Evolutionary conservation across 2,113 vertebrate genomes (phyloP).

Genomic region (Rhagologus leucostigma): DNA sequence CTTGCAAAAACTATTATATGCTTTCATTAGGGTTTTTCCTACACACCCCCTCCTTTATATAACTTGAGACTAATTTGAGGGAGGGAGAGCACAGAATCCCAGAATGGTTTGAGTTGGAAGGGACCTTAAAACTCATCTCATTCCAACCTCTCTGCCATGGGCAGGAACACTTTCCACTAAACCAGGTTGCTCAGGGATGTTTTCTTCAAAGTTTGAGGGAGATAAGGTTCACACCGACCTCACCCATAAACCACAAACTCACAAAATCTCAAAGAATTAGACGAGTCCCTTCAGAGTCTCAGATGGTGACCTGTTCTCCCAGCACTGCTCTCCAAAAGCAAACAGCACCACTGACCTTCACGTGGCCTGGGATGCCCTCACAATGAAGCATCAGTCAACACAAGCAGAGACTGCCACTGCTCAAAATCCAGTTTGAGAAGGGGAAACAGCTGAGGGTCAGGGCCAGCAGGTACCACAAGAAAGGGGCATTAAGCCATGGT

Average conservation of each 20-base stretch:
- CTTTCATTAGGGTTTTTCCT: background rate
- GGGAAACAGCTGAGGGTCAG: background rate
- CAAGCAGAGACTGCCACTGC: background rate
- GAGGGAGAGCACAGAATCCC: background rate
- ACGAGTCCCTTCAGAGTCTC: background rate
- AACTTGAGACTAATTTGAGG: background rate
- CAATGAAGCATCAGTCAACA: no score
- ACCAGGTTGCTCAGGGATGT: background rate
- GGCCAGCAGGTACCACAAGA: background rate
- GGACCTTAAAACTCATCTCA: background rate
- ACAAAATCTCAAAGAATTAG: background rate
- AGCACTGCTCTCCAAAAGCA: background rate
- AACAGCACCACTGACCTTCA: background rate
- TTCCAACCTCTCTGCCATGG: background rate
- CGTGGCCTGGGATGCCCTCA: accelerated
- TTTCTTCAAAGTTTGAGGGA: background rate
- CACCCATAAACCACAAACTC: background rate
- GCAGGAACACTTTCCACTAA: background rate
- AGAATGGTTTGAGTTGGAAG: background rate
- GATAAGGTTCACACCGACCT: background rate
- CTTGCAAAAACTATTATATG: background rate
- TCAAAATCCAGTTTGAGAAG: background rate
- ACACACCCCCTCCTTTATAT: background rate
- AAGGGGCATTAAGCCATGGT: background rate
- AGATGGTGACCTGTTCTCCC: background rate